Base-by-base conservation (phyloP, 2,113 vertebrate genomes). In the Motacilla alba region DNA sequence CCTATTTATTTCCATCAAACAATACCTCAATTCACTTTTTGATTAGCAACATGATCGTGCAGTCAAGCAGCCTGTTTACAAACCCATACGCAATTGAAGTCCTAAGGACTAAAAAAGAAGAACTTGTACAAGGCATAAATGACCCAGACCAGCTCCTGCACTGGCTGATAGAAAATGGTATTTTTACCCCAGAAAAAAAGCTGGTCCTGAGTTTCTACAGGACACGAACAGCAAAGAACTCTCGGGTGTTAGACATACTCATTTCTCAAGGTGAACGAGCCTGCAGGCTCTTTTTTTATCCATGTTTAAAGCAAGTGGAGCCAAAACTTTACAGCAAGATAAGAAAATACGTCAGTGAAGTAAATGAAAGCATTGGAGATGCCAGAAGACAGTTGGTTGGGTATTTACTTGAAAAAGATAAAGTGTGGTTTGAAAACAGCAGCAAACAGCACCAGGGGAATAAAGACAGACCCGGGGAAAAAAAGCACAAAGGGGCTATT, bases 221-320 rank as follows among this genome's bases (percentile, higher is more conserved):
- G 87, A 98, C 97, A 55, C 60, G 33, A 76, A 97, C 84, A 70
- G 98, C 98, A 89, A 98, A 98, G 94, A 98, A 97, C 84, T 96
- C 97, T 41, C 83, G 86, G n/a, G 74, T 98, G 76, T 95, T 99
- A 89, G 98, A 98, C 70, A 94, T 97, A 27, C 67, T 98, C 26
- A 87, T 98, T 83, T 98, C 98, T 69, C 98, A 97, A 88, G 98
- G 98, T 67, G 98, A 99, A 96, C 78, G 96, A 90, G 98, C 98
- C 6, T 98, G 98, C 82, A 97, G 97, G 12, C 97, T 98, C 33
- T 98, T 99, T 90, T 98, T 99, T 76, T 98, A 98, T 63, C 98
- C 98, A 4, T 99, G 98, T 95, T 97, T 99, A 70, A 98, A 98
- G 96, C 72, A 97, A 89, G 94, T 97, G 37, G 98, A 99, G 94